Evolutionary conservation across 2,113 vertebrate genomes (phyloP), one percentile per base, ranked within the genome.

Genomic region (Anguilla rostrata): DNA sequence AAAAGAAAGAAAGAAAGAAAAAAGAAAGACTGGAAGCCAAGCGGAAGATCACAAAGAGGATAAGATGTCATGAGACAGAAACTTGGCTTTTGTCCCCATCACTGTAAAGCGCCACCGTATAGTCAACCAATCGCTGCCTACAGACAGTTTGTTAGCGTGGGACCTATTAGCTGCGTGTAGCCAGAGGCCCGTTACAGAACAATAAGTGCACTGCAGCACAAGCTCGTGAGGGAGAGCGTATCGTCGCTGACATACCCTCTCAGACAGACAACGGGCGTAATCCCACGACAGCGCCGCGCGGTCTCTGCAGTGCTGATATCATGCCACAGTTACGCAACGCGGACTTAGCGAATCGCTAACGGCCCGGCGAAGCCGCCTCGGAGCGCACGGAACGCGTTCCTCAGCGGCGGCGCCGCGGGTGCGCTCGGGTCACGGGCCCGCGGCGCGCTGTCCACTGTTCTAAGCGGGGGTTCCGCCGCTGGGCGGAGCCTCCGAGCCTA

Each of bases 221-320:
- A 63, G 16, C n/a, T 75, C 12, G 56, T 56, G 81, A 56, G 43
- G 43, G 43, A 82, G 43, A 41, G 22, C 81, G 56, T 34, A n/a
- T 34, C 39, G 15, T 63, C 56, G 20, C 29, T 34, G 49, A 82
- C n/a, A 15, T 41, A 34, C 40, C 22, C 43, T 11, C 43, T 14
- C 82, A 83, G 49, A 63, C 56, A 63, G n/a, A 83, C 22, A 63
- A 39, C 78, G 29, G 40, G 53, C 39, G 82, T 60, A 63, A 83
- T 63, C 82, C 82, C 82, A 83, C 40, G 82, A 83, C 39, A 56
- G 29, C 60, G 56, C 39, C 8, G 56, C 39, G 12, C 43, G 11
- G 34, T 60, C 82, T 18, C 34, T 26, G 56, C 81, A 39, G 81
- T 43, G 40, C 15, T 83, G 15, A 39, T 83, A 63, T 63, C 40